A percentile compares a stretch with the other conserved stretches of the same genome.
phyloP scores from a whole-genome alignment of 1,140 invertebrate species.

The Drosophila obscura region DNA sequence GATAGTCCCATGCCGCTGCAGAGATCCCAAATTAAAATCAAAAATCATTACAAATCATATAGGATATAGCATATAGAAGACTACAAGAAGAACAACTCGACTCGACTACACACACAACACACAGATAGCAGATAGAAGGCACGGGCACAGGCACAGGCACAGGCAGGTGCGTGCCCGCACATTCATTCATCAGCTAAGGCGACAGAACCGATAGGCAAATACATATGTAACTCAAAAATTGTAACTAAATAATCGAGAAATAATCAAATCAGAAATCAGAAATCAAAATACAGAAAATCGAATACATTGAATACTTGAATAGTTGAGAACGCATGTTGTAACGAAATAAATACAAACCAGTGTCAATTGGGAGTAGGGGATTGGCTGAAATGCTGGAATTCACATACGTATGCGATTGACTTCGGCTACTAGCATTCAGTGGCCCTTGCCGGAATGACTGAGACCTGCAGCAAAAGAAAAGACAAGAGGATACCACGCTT shows the following conservation, averaged over 20 bases:
- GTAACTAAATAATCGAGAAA: constrained; percentile 25
- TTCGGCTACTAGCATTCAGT: constrained; percentile 85
- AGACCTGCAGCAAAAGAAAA: constrained; percentile 91
- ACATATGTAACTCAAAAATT: constrained; percentile 27
- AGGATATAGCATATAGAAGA: constrained; percentile 30
- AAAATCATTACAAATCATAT: constrained; percentile 34
- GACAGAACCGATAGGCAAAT: constrained; percentile 37
- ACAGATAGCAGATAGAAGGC: no score
- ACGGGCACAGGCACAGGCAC: no score
- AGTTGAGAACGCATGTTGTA: constrained; percentile 52
- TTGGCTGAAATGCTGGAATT: constrained; percentile 92
- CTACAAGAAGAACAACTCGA: constrained; percentile 40
- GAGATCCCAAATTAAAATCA: constrained; percentile 35
- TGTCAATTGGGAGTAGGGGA: constrained; percentile 91
- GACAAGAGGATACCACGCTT: constrained; percentile 86
- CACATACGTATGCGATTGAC: constrained; percentile 85
- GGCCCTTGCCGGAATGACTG: constrained; percentile 91
- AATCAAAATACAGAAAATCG: constrained; percentile 48
- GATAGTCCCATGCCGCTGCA: constrained; percentile 83
- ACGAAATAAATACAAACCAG: constrained; percentile 86
- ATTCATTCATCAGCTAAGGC: constrained; percentile 40
- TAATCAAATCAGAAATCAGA: constrained; percentile 29
- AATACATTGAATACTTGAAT: constrained; percentile 43
- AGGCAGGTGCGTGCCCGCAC: constrained; percentile 2
- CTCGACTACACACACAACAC: constrained; percentile 63